These are phyloP conservation scores for Lacerta bilineata DNA, from an alignment of 2,797 vertebrate species.

Conservation along the genomic window DNA sequence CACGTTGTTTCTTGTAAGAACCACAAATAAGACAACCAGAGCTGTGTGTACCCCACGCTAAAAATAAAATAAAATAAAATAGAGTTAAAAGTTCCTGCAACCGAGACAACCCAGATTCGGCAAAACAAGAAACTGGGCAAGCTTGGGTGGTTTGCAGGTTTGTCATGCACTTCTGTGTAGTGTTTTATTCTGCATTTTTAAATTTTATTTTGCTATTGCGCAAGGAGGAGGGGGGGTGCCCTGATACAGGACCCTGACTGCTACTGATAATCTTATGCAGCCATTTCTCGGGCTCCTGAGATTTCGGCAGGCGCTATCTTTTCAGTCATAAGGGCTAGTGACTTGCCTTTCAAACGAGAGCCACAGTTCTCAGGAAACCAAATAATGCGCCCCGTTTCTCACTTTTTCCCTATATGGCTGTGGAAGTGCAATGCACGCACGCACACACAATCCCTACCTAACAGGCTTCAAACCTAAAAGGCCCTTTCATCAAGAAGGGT, in stretches of 20 bases:
- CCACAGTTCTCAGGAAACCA: background rate
- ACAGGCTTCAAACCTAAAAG: background rate
- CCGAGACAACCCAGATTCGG: background rate
- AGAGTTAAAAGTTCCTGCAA: background rate
- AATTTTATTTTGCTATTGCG: background rate
- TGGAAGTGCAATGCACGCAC: background rate
- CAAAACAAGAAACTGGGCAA: background rate
- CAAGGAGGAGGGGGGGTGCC: no score
- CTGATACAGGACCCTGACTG: no score
- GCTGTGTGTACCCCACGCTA: background rate
- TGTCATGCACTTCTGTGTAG: background rate
- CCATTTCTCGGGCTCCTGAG: background rate
- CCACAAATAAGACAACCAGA: conserved; percentile 21
- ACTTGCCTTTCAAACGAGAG: background rate
- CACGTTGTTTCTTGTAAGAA: conserved; percentile 39
- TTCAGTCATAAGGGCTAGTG: background rate
- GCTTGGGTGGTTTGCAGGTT: background rate
- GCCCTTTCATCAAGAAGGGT: background rate
- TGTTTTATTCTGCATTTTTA: background rate
- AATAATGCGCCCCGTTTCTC: background rate
- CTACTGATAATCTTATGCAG: background rate
- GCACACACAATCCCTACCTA: background rate
- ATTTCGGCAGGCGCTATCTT: background rate
- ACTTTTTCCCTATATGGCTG: background rate
- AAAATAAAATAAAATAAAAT: no score